Base-by-base conservation (phyloP, 2,888 invertebrate genomes). In the Lymantria monacha region DNA sequence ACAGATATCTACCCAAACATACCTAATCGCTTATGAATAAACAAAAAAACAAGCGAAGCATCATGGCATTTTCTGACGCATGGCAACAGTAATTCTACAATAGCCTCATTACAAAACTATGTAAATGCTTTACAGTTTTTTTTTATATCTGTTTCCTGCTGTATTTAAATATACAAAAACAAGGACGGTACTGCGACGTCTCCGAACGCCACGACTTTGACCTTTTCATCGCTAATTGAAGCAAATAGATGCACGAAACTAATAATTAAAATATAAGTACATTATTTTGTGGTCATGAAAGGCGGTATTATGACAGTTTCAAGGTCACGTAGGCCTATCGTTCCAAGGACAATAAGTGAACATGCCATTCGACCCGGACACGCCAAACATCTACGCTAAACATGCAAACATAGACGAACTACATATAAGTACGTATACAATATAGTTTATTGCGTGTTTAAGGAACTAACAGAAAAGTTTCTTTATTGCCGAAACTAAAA, bases 181-280 rank as follows among this genome's bases (percentile, higher is more conserved):
- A 61, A 59, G 64, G 62, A 57, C 56, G 49, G 42, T 46, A 37
- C 44, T 46, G 72, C 48, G 72, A 72, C 64, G 61, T 76, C 72
- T 51, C 71, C 48, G 42, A 52, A 44, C 42, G 53, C 53, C 64
- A 64, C 74, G 59, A 49, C 72, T 70, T 70, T 68, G 67, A 63
- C 56, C 62, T 55, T 61, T 57, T 50, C 57, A 55, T 41, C 51
- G 60, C 57, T 70, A 73, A 75, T 72, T 72, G 72, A 71, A 67
- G 57, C 61, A 71, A 75, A 78, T 69, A 72, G 61, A 76, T 69
- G 64, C 70, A 70, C 66, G 65, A 70, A 66, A 50, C 60, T 72
- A 72, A 76, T 76, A 70, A 74, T 70, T 69, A 65, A 64, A 54
- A 54, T 51, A 57, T 48, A 55, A 49, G 48, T 46, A 57, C 36